Base-by-base conservation (phyloP, 1,140 invertebrate species). In the Megalopta genalis region DNA sequence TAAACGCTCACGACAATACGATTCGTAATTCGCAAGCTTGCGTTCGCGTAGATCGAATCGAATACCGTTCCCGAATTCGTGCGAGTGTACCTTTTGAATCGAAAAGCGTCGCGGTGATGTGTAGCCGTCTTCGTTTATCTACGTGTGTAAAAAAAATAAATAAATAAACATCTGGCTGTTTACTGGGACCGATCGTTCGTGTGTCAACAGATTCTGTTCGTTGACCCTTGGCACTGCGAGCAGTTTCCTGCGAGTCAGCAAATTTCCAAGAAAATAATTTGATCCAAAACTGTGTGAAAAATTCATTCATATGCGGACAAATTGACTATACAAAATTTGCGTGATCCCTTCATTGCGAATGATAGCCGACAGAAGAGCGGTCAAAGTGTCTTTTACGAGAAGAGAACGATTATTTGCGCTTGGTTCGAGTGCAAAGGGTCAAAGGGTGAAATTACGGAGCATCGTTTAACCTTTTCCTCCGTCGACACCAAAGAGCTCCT, bases 401-500 rank as follows among this genome's bases (percentile, higher is more conserved):
- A 32, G 32, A 32, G 4, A 32, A 32, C 32, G 4, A 32, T 32
- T 32, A 32, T 32, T 32, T 32, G 32, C 32, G 4, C 32, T 32
- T 32, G 1, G 32, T 32, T 32, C 1, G 32, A 32, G 32, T 32
- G 32, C 32, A 4, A 32, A 32, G 32, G 32, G 32, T 32, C 32
- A 32, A 32, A 1, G 4, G 32, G 32, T 62, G n/a, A n/a, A 12
- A 77, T 25, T 42, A 16, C 21, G 52, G 32, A 59, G 25, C n/a
- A 49, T 46, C 8, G 32, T 14, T 64, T 88, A 14, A 93, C 92
- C 89, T 89, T 89, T 87, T 92, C 91, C 59, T 91, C 90, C 2
- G 90, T 85, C 10, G 86, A 90, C 16, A 90, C 86, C 23, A 93
- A 25, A 37, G 92, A 93, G 77, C 91, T 93, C 76, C 91, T 90